Evolutionary conservation across 2,888 invertebrate species (phyloP).

Genomic region (Luffia ferchaultella): DNA sequence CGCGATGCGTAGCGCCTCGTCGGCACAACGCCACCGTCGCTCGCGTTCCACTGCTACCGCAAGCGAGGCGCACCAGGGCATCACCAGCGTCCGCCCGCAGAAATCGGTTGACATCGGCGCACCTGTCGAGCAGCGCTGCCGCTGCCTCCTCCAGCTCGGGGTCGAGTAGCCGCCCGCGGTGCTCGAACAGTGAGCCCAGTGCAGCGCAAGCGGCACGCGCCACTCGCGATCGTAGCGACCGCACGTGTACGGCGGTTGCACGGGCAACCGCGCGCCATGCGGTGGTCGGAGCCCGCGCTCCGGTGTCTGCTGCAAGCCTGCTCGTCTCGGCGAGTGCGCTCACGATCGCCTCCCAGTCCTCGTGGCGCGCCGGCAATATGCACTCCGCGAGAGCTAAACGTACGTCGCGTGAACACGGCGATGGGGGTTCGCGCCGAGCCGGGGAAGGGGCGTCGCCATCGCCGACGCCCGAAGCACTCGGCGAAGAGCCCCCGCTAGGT

Average conservation of each 20-base stretch:
- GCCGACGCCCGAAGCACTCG: conserved; percentile 15
- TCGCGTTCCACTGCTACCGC: conserved; percentile 74
- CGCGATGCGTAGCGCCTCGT: conserved; percentile 83
- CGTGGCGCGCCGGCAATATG: conserved; percentile 66
- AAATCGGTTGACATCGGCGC: conserved; percentile 94
- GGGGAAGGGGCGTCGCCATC: conserved; percentile 11
- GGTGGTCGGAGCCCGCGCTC: conserved; percentile 74
- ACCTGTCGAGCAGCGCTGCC: conserved; percentile 81
- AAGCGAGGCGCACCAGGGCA: conserved; percentile 84
- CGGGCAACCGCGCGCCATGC: conserved; percentile 73
- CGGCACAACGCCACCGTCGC: conserved; percentile 72
- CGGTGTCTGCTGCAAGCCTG: conserved; percentile 72
- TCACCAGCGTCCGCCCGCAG: conserved; percentile 87
- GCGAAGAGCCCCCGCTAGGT: conserved; percentile 7
- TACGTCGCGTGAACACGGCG: conserved; percentile 34
- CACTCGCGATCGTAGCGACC: conserved; percentile 92
- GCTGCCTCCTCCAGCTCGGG: conserved; percentile 89
- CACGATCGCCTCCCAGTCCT: conserved; percentile 84
- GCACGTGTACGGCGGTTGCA: conserved; percentile 79
- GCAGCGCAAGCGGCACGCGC: conserved; percentile 88
- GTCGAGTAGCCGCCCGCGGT: conserved; percentile 64
- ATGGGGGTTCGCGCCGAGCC: neutral
- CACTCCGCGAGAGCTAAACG: conserved; percentile 46
- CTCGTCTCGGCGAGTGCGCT: conserved; percentile 75
- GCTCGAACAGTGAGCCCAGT: conserved; percentile 79